A percentile compares a stretch with the other conserved stretches of the same genome.
Conservation (phyloP, 2,888 invertebrate genomes). For the Caenorhabditis sulstoni region DNA sequence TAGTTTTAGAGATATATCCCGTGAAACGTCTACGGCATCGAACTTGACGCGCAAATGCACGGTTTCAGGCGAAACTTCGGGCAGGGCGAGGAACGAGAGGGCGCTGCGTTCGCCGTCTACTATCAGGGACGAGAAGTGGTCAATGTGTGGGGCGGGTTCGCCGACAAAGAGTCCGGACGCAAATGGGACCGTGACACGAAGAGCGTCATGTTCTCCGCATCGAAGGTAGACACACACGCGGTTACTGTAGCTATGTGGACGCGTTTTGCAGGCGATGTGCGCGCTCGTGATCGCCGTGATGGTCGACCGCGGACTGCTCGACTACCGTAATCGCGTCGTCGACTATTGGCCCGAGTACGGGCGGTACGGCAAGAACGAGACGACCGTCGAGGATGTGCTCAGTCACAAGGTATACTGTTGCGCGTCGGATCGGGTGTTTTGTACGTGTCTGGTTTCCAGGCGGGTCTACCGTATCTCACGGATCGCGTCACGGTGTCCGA, state of each 20-base stretch:
- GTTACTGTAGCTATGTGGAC: too few species aligned
- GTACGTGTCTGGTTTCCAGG: too few species aligned
- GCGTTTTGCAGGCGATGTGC: constrained; percentile 68
- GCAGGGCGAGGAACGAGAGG: constrained; percentile 80
- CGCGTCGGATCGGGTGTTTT: too few species aligned
- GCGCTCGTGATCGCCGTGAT: constrained; percentile 77
- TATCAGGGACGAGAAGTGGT: constrained; percentile 81
- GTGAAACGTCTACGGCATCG: too few species aligned
- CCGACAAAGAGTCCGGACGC: constrained; percentile 79
- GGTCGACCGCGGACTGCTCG: constrained; percentile 81
- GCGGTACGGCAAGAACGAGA: constrained; percentile 81
- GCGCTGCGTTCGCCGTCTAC: constrained; percentile 81
- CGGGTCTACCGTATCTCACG: constrained; percentile 81
- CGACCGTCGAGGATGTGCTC: constrained; percentile 81
- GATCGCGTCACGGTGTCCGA: constrained; percentile 45
- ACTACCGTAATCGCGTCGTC: constrained; percentile 80
- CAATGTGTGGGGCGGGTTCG: constrained; percentile 82
- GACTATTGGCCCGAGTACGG: constrained; percentile 82
- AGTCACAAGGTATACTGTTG: constrained; percentile 81
- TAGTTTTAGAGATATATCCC: too few species aligned
- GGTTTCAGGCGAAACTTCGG: constrained; percentile 81
- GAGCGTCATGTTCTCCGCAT: constrained; percentile 81
- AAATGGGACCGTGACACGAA: constrained; percentile 81
- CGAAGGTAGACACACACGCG: too few species aligned
- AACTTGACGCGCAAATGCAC: too few species aligned